Evolutionary conservation across 2,797 vertebrate species (phyloP), one percentile per base, ranked within the genome.

Genomic region (Tapirus indicus): DNA sequence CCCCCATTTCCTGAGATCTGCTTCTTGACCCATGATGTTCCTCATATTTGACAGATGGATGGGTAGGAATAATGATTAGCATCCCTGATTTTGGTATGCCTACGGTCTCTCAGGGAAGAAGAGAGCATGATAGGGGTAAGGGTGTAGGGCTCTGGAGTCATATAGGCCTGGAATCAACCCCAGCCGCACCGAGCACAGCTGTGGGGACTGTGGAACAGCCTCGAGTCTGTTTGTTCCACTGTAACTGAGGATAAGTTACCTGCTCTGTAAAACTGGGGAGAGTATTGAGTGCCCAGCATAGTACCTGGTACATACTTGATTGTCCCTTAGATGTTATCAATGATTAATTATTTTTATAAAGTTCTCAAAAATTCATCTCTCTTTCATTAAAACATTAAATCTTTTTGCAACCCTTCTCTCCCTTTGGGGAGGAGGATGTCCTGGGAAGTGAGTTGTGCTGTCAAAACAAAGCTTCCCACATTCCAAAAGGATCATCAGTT

Each of bases 41-140:
- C 66, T 80, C 11, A 2, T 2, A 10, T 58, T 35, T 44, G 35
- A 49, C 27, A 52, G 60, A 16, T 11, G 32, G 60, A 38, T 25
- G 32, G 8, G 1, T 32, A 62, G 60, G 54, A 83, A 10, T 11
- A 32, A 35, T 14, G n/a, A 32, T 20, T 2, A 32, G 25, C 27
- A n/a, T 14, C 1, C 38, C n/a, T 4, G 23, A 29, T 54, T 17
- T 32, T 52, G n/a, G 1, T 54, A 17, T 58, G 2, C 7, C 38
- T 64, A 16, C 3, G 0, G n/a, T 52, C 32, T 35, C 29, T 35
- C 0, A 8, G 9, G 18, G 25, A 86, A 41, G 0, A 2, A 20
- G 11, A 62, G 21, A 32, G 10, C 11, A 0, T 18, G 2, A 56
- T 0, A 0, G 3, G 21, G 38, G 32, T 69, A 52, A 54, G 13